These are phyloP conservation scores for Puntigrus tetrazona DNA, from an alignment of 2,113 vertebrate genomes.

Conservation along the genomic window DNA sequence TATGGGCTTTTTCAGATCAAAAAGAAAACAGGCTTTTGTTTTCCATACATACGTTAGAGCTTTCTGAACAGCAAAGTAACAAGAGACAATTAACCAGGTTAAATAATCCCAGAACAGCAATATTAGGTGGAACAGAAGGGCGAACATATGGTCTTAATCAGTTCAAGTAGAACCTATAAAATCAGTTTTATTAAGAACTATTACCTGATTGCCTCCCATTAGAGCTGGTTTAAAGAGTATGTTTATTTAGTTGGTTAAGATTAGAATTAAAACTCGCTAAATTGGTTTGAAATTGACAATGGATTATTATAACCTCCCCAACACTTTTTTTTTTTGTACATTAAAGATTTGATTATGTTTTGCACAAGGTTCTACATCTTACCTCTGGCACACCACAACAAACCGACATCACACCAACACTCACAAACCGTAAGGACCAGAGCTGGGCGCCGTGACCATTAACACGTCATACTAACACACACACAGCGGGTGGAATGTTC, in stretches of 20 bases:
- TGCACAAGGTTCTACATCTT: constrained; percentile 49
- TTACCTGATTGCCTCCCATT: constrained; percentile 1
- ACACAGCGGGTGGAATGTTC: constrained; percentile 61
- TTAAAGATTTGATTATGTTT: background rate
- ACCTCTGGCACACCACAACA: constrained; percentile 52
- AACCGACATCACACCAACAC: constrained; percentile 52
- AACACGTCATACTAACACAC: constrained; percentile 61
- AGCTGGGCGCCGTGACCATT: constrained; percentile 66
- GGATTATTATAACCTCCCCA: background rate
- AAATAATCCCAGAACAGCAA: background rate
- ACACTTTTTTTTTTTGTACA: constrained; percentile 6
- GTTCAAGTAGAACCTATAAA: background rate
- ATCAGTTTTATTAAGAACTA: background rate
- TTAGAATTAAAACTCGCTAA: background rate
- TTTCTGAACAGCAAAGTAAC: background rate
- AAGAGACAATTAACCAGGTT: background rate
- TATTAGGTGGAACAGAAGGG: background rate
- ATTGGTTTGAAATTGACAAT: background rate
- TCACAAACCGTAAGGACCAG: constrained; percentile 56
- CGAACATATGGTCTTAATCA: background rate
- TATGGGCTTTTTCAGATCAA: background rate
- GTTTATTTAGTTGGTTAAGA: background rate
- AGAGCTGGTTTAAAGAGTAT: background rate
- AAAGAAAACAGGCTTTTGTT: background rate
- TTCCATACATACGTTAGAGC: background rate